Conservation (phyloP, 2,888 invertebrate species). For the Cosmorhoe ocellata region DNA sequence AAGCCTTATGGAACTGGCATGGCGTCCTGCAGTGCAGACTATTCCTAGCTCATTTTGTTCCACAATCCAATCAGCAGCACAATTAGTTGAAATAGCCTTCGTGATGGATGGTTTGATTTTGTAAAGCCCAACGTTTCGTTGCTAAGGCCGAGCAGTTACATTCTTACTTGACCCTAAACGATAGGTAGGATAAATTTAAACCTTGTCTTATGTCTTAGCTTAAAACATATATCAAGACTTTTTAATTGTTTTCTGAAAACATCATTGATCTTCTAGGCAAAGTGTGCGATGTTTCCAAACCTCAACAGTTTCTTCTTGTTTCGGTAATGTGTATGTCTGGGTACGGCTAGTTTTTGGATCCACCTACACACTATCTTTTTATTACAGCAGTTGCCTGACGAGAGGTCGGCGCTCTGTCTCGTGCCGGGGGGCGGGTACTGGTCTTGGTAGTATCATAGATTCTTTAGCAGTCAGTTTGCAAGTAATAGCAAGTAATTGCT, state of each 20-base stretch:
- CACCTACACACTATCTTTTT: constrained; percentile 16
- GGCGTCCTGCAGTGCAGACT: constrained; percentile 38
- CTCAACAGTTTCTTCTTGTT: no score
- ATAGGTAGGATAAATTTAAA: no score
- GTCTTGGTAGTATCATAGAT: constrained; percentile 10
- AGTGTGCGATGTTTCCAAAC: no score
- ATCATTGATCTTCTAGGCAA: no score
- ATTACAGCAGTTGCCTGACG: constrained; percentile 31
- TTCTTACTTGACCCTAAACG: no score
- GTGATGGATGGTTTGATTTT: constrained; percentile 30
- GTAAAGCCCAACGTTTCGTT: neutral
- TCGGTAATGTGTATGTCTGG: no score
- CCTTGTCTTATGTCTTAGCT: no score
- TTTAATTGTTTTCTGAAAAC: no score
- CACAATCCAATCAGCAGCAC: constrained; percentile 30
- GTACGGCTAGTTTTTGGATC: neutral
- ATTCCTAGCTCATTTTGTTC: constrained; percentile 31
- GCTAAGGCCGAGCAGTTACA: neutral
- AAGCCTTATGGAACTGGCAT: no score
- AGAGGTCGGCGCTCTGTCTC: constrained; percentile 43
- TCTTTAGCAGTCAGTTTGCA: constrained; percentile 21
- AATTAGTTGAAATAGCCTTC: constrained; percentile 26
- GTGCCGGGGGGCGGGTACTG: constrained; percentile 49
- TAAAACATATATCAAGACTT: no score
- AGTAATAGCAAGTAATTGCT: constrained; percentile 62